Evolutionary conservation across 2,797 vertebrate genomes (phyloP), one percentile per base, ranked within the genome.

Genomic region (Botia kubotai): DNA sequence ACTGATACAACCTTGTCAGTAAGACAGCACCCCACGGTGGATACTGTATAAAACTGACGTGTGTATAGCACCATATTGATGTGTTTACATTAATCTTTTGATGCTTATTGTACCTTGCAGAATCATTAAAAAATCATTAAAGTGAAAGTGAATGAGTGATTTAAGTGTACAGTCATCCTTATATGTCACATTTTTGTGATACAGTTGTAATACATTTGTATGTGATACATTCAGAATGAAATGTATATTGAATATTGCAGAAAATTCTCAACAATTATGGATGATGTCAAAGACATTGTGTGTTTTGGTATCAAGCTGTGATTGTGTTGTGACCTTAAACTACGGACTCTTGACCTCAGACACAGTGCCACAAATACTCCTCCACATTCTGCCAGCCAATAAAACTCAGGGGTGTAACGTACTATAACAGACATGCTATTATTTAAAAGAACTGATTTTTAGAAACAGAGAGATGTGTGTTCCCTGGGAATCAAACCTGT

Each of bases 351-450:
- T 75, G 55, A 57, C 19, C 53, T 26, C 65, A 4, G 62, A 52
- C 39, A 43, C 39, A 43, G 8, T 43, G 39, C 8, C 66, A 58
- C 12, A 72, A 7, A 75, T 14, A 14, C 71, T 48, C 75, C 83
- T 87, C 86, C 82, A 89, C 29, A 77, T 71, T 33, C 65, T 14
- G 58, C 52, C 84, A 87, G 60, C 85, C 81, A 60, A 84, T 86
- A 73, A 82, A 39, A 72, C 80, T 4, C 86, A 36, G 63, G 83
- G 83, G 86, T 83, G 91, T 93, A n/a, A 52, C 43, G 7, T 43
- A 8, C 36, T 83, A 80, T 89, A 66, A 63, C 87, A 58, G 48
- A 58, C 65, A 75, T 10, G 16, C 57, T 11, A 11, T 8, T 58
- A 19, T 58, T 33, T 33, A 33, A 33, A 11, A 39, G 23, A 17